Evolutionary conservation across 2,888 invertebrate genomes (phyloP), one percentile per base, ranked within the genome.

Genomic region (Steinernema carpocapsae): DNA sequence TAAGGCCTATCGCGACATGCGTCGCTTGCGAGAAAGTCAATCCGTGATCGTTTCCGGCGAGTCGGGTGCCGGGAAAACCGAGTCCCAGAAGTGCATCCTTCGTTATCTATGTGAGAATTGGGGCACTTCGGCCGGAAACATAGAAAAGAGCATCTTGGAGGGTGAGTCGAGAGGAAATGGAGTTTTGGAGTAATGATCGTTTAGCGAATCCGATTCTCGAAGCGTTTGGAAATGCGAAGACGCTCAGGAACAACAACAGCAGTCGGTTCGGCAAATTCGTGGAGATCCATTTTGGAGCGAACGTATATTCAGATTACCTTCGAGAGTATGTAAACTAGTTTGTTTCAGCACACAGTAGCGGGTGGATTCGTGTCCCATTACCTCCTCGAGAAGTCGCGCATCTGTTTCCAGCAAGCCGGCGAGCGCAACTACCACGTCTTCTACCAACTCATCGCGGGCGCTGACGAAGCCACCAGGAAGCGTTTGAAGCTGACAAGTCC

Each of bases 331-430:
- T 24, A n/a, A 72, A 72, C 1, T 4, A 10, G 24, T 26, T 51
- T n/a, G 6, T 80, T 88, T 52, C 92, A 93, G 88, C 93, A 93
- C 88, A 82, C 85, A 42, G 94, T 95, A 1, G 94, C 94, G 19
- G 96, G 97, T n/a, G 97, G 97, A 0, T 94, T 93, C 87, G 96
- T 97, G 82, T 97, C 95, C 0, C 97, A 97, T 89, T 97, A 99
- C 89, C 90, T 99, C 74, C 90, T 97, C 81, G 97, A 97, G 89
- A 97, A 97, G 90, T 95, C 96, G 4, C 86, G 91, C 17, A 37
- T 81, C 42, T 95, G 95, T 88, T 92, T 93, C 0, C 95, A 97
- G 88, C 92, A 94, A 78, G 91, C 92, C 0, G 94, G 94, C 79
- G 97, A 99, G 89, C 91, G 97, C 78, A 96, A 97, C 89, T 99